Evolutionary conservation across 2,113 vertebrate genomes (phyloP).

Genomic region (Percina caprodes): DNA sequence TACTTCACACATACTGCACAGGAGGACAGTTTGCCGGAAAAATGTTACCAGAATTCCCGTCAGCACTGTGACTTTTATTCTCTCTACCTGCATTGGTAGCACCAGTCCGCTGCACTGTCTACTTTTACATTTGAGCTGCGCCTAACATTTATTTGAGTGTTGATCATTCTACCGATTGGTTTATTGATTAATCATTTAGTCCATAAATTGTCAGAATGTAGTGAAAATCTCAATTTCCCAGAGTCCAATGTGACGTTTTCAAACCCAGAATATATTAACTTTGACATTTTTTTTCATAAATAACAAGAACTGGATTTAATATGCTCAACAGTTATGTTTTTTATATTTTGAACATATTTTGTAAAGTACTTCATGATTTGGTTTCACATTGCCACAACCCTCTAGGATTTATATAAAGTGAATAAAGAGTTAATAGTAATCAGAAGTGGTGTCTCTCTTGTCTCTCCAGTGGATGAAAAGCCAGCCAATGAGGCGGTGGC

Average conservation of each 20-base stretch:
- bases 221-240: background rate
- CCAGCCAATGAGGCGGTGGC: conserved; percentile 87
- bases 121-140: background rate
- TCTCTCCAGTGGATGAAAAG: conserved; percentile 80
- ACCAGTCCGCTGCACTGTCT: background rate
- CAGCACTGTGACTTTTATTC: background rate
- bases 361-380: background rate
- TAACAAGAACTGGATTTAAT: no score
- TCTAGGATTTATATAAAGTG: no score
- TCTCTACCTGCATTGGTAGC: background rate
- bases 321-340: no score
- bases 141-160: background rate
- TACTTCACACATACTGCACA: conserved; percentile 30
- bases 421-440: background rate
- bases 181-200: background rate
- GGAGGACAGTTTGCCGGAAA: conserved; percentile 38
- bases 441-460: background rate
- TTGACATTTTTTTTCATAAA: no score
- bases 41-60: conserved; percentile 2
- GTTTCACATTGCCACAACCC: no score
- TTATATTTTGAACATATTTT: no score
- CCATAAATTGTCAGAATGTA: background rate
- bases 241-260: background rate
- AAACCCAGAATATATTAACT: background rate
- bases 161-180: background rate